Conservation (phyloP, 1,140 invertebrate genomes). For the Condylostylus longicornis region DNA sequence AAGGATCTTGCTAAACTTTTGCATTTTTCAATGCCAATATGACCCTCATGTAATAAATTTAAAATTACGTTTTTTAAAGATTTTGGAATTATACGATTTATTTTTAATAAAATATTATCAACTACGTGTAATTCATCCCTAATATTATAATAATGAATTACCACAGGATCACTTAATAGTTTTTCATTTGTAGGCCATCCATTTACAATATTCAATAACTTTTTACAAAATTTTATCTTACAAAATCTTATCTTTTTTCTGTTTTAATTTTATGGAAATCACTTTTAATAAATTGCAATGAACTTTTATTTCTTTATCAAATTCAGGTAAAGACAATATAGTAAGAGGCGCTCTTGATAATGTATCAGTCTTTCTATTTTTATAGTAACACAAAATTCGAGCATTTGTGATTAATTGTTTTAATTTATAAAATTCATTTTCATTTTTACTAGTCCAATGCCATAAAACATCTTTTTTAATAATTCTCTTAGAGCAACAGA, state of each 20-base stretch:
- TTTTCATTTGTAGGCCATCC: constrained; percentile 30
- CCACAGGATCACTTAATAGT: constrained; percentile 10
- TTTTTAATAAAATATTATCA: constrained; percentile 27
- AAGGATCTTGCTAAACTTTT: constrained; percentile 24
- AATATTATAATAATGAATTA: constrained; percentile 20
- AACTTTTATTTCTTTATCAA: no score
- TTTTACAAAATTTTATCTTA: no score
- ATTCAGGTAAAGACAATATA: no score
- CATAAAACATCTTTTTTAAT: constrained; percentile 6
- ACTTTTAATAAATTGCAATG: no score
- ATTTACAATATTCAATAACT: no score
- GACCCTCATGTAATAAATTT: constrained; percentile 28
- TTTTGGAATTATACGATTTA: constrained; percentile 22
- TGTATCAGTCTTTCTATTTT: no score
- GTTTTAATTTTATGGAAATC: no score
- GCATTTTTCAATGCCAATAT: no score
- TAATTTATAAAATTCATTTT: constrained; percentile 10
- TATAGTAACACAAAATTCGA: constrained; percentile 24
- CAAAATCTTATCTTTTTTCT: no score
- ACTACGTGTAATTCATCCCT: constrained; percentile 21
- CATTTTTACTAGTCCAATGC: constrained; percentile 6
- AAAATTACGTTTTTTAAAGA: constrained; percentile 22
- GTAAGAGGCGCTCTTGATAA: no score
- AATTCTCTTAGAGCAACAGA: constrained; percentile 12
- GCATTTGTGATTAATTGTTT: constrained; percentile 16